Percentiles rank a stretch among this genome's conserved stretches.
These are phyloP conservation scores for Hermodice carunculata DNA, from an alignment of 2,888 invertebrate genomes.

Conservation along the genomic window DNA sequence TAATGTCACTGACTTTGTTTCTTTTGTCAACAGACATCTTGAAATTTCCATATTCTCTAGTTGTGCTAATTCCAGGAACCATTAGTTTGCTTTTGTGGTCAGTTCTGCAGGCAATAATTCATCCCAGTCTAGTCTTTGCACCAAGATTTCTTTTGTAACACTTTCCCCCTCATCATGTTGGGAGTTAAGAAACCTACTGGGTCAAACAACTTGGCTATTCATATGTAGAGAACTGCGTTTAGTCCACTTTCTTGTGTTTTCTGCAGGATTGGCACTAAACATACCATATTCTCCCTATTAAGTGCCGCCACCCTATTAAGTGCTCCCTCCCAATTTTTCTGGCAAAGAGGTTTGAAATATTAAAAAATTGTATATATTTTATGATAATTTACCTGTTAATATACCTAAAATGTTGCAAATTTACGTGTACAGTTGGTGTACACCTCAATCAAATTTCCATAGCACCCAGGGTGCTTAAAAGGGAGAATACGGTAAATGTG, in stretches of 20 bases:
- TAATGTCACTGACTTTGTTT: neutral
- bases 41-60: constrained; percentile 25
- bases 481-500: no score
- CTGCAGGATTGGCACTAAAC: no score
- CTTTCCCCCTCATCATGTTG: constrained; percentile 43
- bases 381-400: no score
- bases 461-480: no score
- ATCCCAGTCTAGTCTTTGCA: constrained; percentile 47
- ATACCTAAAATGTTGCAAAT: no score
- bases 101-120: constrained; percentile 33
- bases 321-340: no score
- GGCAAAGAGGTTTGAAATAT: no score
- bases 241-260: constrained; percentile 28
- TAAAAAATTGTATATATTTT: no score
- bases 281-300: no score
- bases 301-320: no score
- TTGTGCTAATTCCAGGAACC: constrained; percentile 34
- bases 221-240: constrained; percentile 45
- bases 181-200: constrained; percentile 55
- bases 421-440: no score
- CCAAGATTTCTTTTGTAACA: constrained; percentile 52
- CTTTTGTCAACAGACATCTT: constrained; percentile 20
- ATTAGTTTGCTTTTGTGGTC: constrained; percentile 14
- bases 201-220: constrained; percentile 51
- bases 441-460: no score